These are phyloP conservation scores for Osmoderma eremita DNA, from an alignment of 2,888 invertebrate species.

Conservation along the genomic window DNA sequence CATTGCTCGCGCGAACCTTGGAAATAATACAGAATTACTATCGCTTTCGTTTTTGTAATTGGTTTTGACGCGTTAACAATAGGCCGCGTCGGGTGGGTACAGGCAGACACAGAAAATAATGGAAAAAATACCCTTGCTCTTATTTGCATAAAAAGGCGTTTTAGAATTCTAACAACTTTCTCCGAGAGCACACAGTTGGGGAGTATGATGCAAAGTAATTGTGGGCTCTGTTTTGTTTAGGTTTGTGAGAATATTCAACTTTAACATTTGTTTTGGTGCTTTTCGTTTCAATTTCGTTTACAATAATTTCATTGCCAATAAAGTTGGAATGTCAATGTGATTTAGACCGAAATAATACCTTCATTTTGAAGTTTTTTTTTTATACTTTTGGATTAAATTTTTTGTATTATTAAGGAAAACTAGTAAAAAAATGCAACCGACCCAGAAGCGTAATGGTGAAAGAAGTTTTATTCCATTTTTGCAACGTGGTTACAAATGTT, in stretches of 20 bases:
- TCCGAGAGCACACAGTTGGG: background rate
- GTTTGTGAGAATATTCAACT: background rate
- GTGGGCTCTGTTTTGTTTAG: background rate
- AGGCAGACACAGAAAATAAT: background rate
- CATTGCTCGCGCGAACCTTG: background rate
- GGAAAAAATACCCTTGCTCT: slow-evolving; percentile 3
- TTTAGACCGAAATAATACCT: too few species aligned
- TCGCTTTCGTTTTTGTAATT: slow-evolving; percentile 22
- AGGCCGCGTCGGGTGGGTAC: background rate
- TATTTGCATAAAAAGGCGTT: slow-evolving; percentile 24
- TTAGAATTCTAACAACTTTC: slow-evolving; percentile 10
- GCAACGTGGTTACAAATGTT: too few species aligned
- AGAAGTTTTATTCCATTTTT: too few species aligned
- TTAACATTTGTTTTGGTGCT: too few species aligned
- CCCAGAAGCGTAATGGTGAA: too few species aligned
- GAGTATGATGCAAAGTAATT: background rate
- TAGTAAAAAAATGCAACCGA: too few species aligned
- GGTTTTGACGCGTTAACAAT: background rate
- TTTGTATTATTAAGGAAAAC: too few species aligned
- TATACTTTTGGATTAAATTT: too few species aligned
- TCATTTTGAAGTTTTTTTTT: too few species aligned
- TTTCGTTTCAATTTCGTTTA: too few species aligned
- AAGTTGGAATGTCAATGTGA: too few species aligned
- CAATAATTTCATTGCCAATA: too few species aligned
- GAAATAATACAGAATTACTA: slow-evolving; percentile 27